Evolutionary conservation across 2,888 invertebrate genomes (phyloP).

Genomic region (Idaea aversata): DNA sequence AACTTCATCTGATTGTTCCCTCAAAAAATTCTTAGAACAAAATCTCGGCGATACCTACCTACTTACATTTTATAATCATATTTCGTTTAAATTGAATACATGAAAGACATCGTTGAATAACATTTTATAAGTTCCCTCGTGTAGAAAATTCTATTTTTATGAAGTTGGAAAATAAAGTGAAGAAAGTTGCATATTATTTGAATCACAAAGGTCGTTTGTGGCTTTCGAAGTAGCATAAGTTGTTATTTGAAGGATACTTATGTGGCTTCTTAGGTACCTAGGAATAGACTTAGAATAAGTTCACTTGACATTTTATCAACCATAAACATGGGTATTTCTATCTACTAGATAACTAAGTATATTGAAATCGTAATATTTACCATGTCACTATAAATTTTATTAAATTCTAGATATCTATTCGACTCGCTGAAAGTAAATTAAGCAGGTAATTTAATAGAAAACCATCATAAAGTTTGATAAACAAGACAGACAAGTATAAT

Average conservation of each 20-base stretch:
- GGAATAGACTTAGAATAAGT: neutral
- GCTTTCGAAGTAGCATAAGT: neutral
- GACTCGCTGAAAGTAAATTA: too few species aligned
- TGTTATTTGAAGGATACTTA: neutral
- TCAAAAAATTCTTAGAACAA: neutral
- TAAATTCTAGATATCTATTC: too few species aligned
- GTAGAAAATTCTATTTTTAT: slow-evolving; percentile 3
- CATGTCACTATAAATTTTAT: too few species aligned
- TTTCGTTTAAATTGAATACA: slow-evolving; percentile 3
- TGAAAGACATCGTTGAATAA: neutral
- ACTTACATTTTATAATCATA: neutral
- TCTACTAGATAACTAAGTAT: too few species aligned
- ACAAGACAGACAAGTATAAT: neutral
- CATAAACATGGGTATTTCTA: too few species aligned
- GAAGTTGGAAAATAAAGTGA: neutral
- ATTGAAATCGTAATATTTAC: too few species aligned
- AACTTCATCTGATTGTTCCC: neutral
- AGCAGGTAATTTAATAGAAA: too few species aligned
- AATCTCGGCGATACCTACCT: neutral
- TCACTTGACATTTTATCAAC: neutral
- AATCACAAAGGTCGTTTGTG: neutral
- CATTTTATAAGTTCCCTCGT: neutral
- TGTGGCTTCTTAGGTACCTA: neutral
- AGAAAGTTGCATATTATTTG: neutral
- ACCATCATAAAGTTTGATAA: neutral